phyloP scores from a whole-genome alignment of 2,113 vertebrate species.

The Oryzias melastigma region DNA sequence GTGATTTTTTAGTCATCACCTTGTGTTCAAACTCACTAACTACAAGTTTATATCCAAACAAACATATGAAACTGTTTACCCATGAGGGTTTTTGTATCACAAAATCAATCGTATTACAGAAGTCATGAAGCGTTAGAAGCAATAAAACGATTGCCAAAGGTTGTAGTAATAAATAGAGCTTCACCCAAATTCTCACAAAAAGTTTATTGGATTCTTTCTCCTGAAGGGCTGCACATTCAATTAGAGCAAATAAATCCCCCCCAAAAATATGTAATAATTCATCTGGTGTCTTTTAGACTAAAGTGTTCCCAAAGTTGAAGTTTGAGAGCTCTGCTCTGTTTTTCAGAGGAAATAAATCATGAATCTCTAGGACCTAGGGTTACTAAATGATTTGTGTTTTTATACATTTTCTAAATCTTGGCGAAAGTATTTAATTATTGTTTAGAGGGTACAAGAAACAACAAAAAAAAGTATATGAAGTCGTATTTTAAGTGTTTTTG shows the following conservation, averaged over 20 bases:
- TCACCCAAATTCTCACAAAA: constrained; percentile 24
- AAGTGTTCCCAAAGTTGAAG: too few species aligned
- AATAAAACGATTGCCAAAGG: constrained; percentile 39
- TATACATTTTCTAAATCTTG: too few species aligned
- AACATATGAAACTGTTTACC: constrained; percentile 11
- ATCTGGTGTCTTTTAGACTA: neutral
- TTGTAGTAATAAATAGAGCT: constrained; percentile 11
- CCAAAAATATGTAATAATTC: too few species aligned
- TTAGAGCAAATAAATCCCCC: neutral
- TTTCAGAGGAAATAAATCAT: neutral
- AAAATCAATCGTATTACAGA: constrained; percentile 47
- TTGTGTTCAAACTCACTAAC: constrained; percentile 1
- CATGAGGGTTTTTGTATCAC: neutral
- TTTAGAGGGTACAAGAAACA: too few species aligned
- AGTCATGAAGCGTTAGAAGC: constrained; percentile 43
- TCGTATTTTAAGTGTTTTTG: too few species aligned
- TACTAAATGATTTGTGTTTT: too few species aligned
- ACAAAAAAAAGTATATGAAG: too few species aligned
- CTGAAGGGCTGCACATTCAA: neutral
- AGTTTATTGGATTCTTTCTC: neutral
- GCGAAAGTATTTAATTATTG: too few species aligned
- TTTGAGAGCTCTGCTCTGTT: neutral
- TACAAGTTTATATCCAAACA: constrained; percentile 3
- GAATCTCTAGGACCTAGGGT: too few species aligned
- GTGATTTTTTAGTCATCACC: constrained; percentile 15